These are phyloP conservation scores for Hirtodrosophila alboralis DNA, from an alignment of 2,888 invertebrate genomes.

Conservation along the genomic window DNA sequence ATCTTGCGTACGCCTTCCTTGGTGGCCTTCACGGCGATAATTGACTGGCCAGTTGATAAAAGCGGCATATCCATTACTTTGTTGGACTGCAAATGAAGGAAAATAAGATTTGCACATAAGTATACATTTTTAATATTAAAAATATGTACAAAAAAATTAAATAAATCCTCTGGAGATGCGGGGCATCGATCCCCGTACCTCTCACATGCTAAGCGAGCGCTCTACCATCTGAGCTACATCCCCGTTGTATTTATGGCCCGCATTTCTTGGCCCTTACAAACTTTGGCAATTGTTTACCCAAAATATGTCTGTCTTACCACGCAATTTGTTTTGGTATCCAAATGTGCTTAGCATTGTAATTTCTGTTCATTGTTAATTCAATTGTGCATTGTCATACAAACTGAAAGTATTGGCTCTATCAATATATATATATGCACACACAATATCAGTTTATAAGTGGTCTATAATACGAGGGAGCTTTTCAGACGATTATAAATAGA, in stretches of 20 bases:
- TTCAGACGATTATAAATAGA: slow-evolving; percentile 51
- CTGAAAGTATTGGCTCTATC: slow-evolving; percentile 5
- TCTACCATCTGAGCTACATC: slow-evolving; percentile 85
- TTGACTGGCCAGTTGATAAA: slow-evolving; percentile 87
- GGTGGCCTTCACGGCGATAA: slow-evolving; percentile 89
- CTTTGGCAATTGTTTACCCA: not conserved
- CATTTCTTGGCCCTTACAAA: slow-evolving; percentile 27
- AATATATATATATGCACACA: slow-evolving; percentile 2
- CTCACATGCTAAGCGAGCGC: slow-evolving; percentile 85
- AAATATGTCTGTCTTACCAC: slow-evolving; percentile 11
- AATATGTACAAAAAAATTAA: not conserved
- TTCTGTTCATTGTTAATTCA: slow-evolving; percentile 10
- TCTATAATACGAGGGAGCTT: not conserved
- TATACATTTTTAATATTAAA: not conserved
- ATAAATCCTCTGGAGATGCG: slow-evolving; percentile 82
- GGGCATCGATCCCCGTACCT: slow-evolving; percentile 84
- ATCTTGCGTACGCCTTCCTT: slow-evolving; percentile 90
- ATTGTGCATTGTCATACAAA: slow-evolving; percentile 39
- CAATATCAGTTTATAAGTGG: slow-evolving; percentile 2
- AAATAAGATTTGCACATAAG: not conserved
- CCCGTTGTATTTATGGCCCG: slow-evolving; percentile 56
- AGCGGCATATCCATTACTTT: slow-evolving; percentile 79
- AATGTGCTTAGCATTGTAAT: slow-evolving; percentile 43
- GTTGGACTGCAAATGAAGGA: slow-evolving; percentile 85
- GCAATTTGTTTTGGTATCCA: not conserved